These are phyloP conservation scores for Cheilosia pagana DNA, from an alignment of 2,888 invertebrate genomes.

Conservation along the genomic window DNA sequence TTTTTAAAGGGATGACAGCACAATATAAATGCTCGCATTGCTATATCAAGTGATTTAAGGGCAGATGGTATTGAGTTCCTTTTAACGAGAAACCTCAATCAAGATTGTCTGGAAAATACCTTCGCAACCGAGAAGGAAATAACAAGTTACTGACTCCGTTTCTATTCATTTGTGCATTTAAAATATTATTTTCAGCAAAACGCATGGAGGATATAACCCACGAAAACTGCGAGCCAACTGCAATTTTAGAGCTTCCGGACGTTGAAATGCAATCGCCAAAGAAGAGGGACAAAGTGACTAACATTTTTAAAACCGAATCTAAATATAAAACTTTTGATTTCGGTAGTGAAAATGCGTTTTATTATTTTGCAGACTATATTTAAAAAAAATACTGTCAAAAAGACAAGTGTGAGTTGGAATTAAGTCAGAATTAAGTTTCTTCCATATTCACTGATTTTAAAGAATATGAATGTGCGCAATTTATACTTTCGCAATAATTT, in stretches of 20 bases:
- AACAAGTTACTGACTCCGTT: conserved; percentile 29
- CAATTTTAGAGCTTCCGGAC: neutral
- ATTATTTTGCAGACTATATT: no score
- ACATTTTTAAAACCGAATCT: neutral
- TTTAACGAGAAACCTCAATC: conserved; percentile 23
- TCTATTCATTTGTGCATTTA: conserved; percentile 17
- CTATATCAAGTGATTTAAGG: neutral
- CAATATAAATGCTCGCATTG: conserved; percentile 16
- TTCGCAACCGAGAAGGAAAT: conserved; percentile 35
- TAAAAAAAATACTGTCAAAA: no score
- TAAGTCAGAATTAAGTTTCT: no score
- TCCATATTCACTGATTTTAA: no score
- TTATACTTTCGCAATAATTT: no score
- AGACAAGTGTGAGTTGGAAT: no score
- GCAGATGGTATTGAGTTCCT: conserved; percentile 9
- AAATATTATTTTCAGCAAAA: conserved; percentile 7
- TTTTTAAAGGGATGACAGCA: conserved; percentile 24
- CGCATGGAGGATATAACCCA: conserved; percentile 9
- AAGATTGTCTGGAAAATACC: conserved; percentile 28
- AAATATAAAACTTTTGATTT: no score
- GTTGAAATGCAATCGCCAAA: conserved; percentile 5
- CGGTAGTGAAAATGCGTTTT: no score
- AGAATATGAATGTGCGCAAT: no score
- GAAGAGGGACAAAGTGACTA: neutral
- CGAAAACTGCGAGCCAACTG: conserved; percentile 9